phyloP scores from a whole-genome alignment of 2,888 invertebrate species.

The Eustalomyia histrio region DNA sequence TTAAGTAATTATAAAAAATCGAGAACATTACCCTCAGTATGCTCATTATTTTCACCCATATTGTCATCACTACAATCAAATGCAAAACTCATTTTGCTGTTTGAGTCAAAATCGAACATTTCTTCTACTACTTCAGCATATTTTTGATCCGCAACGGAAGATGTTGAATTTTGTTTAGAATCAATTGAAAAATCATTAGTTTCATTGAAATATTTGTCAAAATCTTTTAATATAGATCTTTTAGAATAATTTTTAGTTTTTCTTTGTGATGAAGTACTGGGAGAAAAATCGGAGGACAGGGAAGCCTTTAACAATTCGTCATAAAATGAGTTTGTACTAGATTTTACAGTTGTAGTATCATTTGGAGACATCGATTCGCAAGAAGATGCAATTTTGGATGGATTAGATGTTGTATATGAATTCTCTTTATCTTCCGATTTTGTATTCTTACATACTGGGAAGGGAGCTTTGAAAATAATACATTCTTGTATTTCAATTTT shows the following conservation, averaged over 20 bases:
- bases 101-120: constrained; percentile 37
- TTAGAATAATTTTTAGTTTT: background rate
- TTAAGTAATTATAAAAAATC: too few species aligned
- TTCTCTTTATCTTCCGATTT: constrained; percentile 13
- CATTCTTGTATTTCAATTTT: constrained; percentile 54
- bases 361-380: background rate
- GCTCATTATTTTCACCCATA: background rate
- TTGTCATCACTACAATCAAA: constrained; percentile 52
- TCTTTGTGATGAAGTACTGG: background rate
- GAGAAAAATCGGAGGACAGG: constrained; percentile 3
- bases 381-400: background rate
- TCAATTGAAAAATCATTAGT: constrained; percentile 14
- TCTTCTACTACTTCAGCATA: background rate
- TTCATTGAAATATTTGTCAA: constrained; percentile 18
- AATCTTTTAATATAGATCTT: constrained; percentile 12
- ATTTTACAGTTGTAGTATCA: constrained; percentile 16
- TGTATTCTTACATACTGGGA: background rate
- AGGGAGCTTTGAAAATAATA: constrained; percentile 48
- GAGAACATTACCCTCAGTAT: too few species aligned
- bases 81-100: constrained; percentile 5
- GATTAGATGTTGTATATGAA: background rate
- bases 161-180: background rate
- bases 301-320: constrained; percentile 24
- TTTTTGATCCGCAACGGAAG: background rate
- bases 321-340: constrained; percentile 29